Conservation (phyloP, 2,113 vertebrate genomes). For the Puntigrus tetrazona region DNA sequence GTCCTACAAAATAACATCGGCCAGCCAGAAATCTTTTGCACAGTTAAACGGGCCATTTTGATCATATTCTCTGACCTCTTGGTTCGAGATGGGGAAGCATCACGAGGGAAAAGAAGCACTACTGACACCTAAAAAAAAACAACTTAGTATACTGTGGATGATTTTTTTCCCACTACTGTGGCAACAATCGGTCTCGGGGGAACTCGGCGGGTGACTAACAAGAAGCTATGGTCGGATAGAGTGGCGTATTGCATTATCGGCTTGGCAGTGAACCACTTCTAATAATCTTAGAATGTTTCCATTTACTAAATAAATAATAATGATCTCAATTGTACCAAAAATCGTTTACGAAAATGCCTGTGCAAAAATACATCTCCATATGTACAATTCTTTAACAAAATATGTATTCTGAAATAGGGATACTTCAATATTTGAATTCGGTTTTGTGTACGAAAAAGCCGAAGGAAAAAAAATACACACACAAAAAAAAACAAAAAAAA, state of each 20-base stretch:
- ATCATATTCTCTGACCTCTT: conserved; percentile 51
- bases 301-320: conserved; percentile 98
- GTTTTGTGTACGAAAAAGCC: conserved; percentile 71
- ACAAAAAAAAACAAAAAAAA: conserved; percentile 81
- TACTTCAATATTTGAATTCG: conserved; percentile 88
- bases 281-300: conserved; percentile 87
- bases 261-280: conserved; percentile 99
- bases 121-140: conserved; percentile 62
- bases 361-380: conserved; percentile 99
- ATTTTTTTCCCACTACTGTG: conserved; percentile 69
- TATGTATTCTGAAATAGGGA: conserved; percentile 98
- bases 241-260: conserved; percentile 87
- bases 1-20: conserved; percentile 33
- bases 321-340: conserved; percentile 96
- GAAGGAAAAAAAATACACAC: conserved; percentile 80
- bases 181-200: conserved; percentile 67
- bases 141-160: conserved; percentile 64
- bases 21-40: conserved; percentile 54
- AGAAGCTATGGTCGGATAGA: conserved; percentile 71
- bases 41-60: conserved; percentile 65
- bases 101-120: conserved; percentile 61
- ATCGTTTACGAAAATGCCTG: conserved; percentile 95
- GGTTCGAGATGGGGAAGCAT: conserved; percentile 65
- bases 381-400: conserved; percentile 99
- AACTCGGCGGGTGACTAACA: conserved; percentile 68